Evolutionary conservation across 1,140 invertebrate species (phyloP), one percentile per base, ranked within the genome.

Genomic region (Cryptotermes secundus): DNA sequence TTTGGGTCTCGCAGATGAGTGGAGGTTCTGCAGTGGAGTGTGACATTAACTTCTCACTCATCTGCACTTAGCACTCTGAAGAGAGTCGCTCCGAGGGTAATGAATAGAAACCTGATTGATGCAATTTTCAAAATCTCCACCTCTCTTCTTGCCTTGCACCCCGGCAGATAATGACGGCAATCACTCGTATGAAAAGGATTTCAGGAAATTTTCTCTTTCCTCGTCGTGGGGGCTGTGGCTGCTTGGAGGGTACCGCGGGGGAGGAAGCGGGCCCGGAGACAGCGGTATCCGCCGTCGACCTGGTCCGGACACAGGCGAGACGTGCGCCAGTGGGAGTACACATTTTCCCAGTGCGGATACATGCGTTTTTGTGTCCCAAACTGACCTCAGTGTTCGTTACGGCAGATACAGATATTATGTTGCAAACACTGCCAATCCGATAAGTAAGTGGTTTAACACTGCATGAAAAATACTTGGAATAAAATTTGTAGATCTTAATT

Each of bases 101-200:
- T 86, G 85, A 86, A 86, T 86, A 84, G 85, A 65, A 83, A 84
- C 84, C 85, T 86, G 85, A 86, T 86, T 86, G 85, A 86, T 82
- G 85, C 84, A 82, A 84, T 86, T 86, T 86, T 81, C 80, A 82
- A 84, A 72, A 83, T 65, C 59, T 82, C 72, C 49, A 31, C 81
- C 34, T 81, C 38, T n/a, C 31, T 53, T 65, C 34, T n/a, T 72
- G 35, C 49, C 72, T 34, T 35, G 72, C 59, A 16, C 83, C 49
- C 79, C 34, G 7, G 36, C 34, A 82, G 84, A 84, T 84, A 84
- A 84, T 84, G 84, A 84, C 80, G 53, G 59, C 84, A 82, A 82
- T 82, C 84, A 83, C 81, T 83, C 53, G 83, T 83, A 72, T 83
- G 42, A 83, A 83, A 83, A 83, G 83, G 42, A 82, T 82, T 82